phyloP scores from a whole-genome alignment of 2,113 vertebrate species.

The Crotalus horridus region DNA sequence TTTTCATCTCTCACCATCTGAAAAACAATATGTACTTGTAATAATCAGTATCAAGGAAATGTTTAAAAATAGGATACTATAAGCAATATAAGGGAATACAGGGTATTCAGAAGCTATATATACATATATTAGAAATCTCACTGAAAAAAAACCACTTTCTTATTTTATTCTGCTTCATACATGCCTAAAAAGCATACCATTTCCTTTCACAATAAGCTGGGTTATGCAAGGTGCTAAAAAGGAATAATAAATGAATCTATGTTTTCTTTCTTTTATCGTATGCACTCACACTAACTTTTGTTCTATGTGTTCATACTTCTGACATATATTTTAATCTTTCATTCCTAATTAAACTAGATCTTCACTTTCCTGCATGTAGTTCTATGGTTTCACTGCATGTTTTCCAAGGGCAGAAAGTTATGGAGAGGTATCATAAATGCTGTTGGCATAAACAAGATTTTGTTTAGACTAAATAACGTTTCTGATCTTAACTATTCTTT shows the following conservation, averaged over 20 bases:
- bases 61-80: background rate
- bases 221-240: background rate
- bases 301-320: background rate
- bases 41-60: conserved; percentile 23
- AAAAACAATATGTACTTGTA: conserved; percentile 33
- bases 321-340: background rate
- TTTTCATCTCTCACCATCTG: conserved; percentile 99
- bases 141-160: background rate
- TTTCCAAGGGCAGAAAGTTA: background rate
- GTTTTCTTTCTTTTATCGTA: background rate
- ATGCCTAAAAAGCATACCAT: background rate
- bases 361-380: background rate
- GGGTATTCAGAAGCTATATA: background rate
- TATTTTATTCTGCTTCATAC: background rate
- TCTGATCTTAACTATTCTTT: background rate
- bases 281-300: background rate
- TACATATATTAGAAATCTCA: background rate
- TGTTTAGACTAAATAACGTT: background rate
- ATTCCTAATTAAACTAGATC: background rate
- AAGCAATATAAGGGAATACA: background rate
- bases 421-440: background rate
- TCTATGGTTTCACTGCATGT: background rate
- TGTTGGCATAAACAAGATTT: background rate
- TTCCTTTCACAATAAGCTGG: background rate
- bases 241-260: background rate